These are phyloP conservation scores for Cryptotis parvus DNA, from an alignment of 2,113 vertebrate genomes.

Conservation along the genomic window DNA sequence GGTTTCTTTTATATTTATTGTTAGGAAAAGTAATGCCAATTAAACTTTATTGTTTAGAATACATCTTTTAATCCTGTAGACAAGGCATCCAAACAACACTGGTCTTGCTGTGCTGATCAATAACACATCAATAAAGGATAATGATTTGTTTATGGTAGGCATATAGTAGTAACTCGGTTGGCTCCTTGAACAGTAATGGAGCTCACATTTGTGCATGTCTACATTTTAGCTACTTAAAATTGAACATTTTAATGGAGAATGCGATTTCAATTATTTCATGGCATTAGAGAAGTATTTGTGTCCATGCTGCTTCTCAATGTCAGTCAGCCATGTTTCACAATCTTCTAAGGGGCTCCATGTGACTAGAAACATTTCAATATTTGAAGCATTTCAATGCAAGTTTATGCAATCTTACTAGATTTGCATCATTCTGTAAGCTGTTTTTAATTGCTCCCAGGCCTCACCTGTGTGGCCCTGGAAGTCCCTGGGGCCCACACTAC, in stretches of 20 bases:
- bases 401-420: not conserved
- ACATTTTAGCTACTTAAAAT: not conserved
- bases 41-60: conserved; percentile 20
- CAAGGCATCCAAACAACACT: not conserved
- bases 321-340: not conserved
- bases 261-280: not conserved
- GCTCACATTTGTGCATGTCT: not conserved
- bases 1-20: conserved; percentile 36
- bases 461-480: no score
- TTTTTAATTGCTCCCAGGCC: no score
- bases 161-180: not conserved
- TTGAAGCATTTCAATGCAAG: no score
- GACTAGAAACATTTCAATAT: no score
- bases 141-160: not conserved
- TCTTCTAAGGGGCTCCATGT: not conserved
- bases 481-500: no score
- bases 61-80: not conserved
- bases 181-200: not conserved
- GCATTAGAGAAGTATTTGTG: not conserved
- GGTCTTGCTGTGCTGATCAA: conserved; percentile 13
- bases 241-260: not conserved
- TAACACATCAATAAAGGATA: conserved; percentile 11
- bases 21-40: not conserved
- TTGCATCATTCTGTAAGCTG: not conserved
- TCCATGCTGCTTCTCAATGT: not conserved